phyloP scores from a whole-genome alignment of 2,888 invertebrate species.

The Drosophila borborema region DNA sequence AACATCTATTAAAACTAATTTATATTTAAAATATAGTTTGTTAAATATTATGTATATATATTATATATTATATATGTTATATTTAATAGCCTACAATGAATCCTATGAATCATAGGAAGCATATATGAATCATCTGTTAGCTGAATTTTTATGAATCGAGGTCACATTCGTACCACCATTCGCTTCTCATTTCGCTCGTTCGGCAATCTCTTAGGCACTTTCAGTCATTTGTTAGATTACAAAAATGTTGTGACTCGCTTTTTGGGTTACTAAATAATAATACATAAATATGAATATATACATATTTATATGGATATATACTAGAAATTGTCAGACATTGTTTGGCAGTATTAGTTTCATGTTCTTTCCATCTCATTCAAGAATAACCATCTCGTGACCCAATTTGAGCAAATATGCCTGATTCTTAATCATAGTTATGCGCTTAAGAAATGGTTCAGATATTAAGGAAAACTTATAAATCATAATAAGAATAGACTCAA shows the following conservation, averaged over 20 bases:
- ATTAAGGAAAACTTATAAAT: background rate
- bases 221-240: constrained; percentile 59
- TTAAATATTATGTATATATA: too few relatives aligned
- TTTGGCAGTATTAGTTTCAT: background rate
- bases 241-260: constrained; percentile 20
- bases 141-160: constrained; percentile 16
- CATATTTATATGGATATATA: background rate
- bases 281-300: background rate
- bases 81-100: too few relatives aligned
- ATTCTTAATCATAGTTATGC: background rate
- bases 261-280: constrained; percentile 52
- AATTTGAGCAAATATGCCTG: background rate
- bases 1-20: background rate
- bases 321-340: constrained; percentile 11
- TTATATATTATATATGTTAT: too few relatives aligned
- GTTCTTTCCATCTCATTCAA: background rate
- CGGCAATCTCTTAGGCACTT: background rate
- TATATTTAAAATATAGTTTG: too few relatives aligned
- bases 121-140: background rate
- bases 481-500: background rate
- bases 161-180: background rate
- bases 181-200: background rate
- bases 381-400: background rate
- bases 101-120: too few relatives aligned
- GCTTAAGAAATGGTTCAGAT: background rate